Conservation (phyloP, 2,113 vertebrate genomes). For the Morone saxatilis region DNA sequence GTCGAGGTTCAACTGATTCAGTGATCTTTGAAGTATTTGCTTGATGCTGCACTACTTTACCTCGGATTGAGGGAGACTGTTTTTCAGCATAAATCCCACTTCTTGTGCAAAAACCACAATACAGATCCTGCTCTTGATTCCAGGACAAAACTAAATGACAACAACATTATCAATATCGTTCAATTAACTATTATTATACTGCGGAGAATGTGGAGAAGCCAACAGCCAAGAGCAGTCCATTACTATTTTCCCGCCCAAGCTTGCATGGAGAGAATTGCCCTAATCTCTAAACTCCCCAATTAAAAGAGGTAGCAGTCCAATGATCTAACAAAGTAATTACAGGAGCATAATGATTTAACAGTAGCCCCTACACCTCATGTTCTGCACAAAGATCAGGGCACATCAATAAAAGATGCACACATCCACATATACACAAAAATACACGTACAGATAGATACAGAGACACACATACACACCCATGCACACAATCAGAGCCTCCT, state of each 20-base stretch:
- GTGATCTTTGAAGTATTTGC: slow-evolving; percentile 31
- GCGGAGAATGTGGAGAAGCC: neutral
- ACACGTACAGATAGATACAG: neutral
- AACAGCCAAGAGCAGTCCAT: neutral
- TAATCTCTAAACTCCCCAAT: slow-evolving; percentile 19
- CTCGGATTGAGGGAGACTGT: neutral
- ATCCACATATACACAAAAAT: slow-evolving; percentile 4
- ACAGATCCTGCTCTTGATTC: neutral
- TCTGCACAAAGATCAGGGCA: slow-evolving; percentile 44
- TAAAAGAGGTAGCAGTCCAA: slow-evolving; percentile 35
- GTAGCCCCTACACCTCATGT: slow-evolving; percentile 2
- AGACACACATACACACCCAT: slow-evolving; percentile 1
- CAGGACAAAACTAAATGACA: neutral
- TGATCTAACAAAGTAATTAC: slow-evolving; percentile 54
- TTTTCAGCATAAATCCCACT: neutral
- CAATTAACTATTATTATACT: slow-evolving; percentile 1
- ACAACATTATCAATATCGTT: slow-evolving; percentile 3
- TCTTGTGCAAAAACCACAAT: neutral
- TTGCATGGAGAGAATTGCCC: slow-evolving; percentile 4
- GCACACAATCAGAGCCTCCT: slow-evolving; percentile 48
- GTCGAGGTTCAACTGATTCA: neutral
- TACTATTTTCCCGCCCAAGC: slow-evolving; percentile 13
- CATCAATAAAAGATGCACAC: slow-evolving; percentile 60
- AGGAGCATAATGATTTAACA: slow-evolving; percentile 47
- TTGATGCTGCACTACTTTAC: neutral